Base-by-base conservation (phyloP, 2,113 vertebrate genomes). In the Coreoperca whiteheadi region DNA sequence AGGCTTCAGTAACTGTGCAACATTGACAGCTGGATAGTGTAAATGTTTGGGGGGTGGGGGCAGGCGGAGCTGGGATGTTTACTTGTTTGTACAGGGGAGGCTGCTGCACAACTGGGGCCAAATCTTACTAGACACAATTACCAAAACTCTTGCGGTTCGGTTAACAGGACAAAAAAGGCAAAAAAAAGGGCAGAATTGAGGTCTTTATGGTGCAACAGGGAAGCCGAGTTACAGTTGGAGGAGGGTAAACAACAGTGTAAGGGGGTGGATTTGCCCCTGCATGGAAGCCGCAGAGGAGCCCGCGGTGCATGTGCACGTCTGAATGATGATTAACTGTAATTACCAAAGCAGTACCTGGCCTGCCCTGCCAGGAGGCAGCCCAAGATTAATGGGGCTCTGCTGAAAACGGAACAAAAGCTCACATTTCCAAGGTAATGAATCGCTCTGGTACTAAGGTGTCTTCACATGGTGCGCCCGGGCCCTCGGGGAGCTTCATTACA, bases 301-400 rank as follows among this genome's bases (percentile, higher is more conserved):
- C 18, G 32, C 21, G 4, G 85, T 80, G 82, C 83, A 46, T 83
- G 89, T 88, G 85, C 80, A 74, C n/a, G 87, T 88, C 86, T 88
- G 88, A 92, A 89, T 87, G 88, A 91, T 93, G 93, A 92, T 92
- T 85, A 93, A 91, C 87, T 92, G 90, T 92, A 94, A 93, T 93
- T 91, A 93, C 89, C 89, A 90, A 74, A 88, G 86, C 91, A 75
- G 73, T 92, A 92, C 92, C 92, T 90, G 90, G 89, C 79, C 86
- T 76, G 85, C 88, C 88, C 70, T 87, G 88, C 89, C 90, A 91
- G 92, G 81, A 90, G 88, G 88, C 89, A 87, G 88, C 83, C 69
- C 74, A 41, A 91, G 91, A 93, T 93, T 88, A 93, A 94, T 91
- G 93, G 84, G 80, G 57, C 83, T 91, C 76, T 28, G 88, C 90